Evolutionary conservation across 2,113 vertebrate species (phyloP).

Genomic region (Orthochromis malagaraziensis): DNA sequence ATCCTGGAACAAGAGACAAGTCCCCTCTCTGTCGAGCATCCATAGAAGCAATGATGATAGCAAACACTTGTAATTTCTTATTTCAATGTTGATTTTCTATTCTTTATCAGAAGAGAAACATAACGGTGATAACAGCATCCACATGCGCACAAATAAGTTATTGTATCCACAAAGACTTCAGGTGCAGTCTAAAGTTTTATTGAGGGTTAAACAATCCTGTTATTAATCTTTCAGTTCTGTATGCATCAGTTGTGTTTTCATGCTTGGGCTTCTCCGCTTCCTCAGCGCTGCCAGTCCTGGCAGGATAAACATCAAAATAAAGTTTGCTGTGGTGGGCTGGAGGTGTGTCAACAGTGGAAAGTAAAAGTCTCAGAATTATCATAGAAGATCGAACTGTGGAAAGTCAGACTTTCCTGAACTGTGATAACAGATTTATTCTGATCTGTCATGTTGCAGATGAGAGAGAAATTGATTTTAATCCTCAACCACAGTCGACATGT

Average conservation of each 20-base stretch:
- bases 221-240: not conserved
- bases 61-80: not conserved
- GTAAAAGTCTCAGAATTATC: not conserved
- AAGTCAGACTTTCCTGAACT: not conserved
- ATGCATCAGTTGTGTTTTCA: not conserved
- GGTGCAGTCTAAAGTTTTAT: not conserved
- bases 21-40: not conserved
- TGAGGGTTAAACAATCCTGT: not conserved
- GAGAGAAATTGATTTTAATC: not conserved
- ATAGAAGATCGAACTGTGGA: not conserved
- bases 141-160: not conserved
- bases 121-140: not conserved
- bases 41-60: not conserved
- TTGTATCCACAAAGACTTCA: not conserved
- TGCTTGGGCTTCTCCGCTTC: not conserved
- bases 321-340: not conserved
- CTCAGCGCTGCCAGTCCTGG: not conserved
- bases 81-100: not conserved
- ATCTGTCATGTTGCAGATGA: not conserved
- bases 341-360: not conserved
- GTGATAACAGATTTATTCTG: not conserved
- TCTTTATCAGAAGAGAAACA: not conserved
- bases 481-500: conserved; percentile 2
- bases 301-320: not conserved
- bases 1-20: not conserved